Percentiles rank a stretch among this genome's conserved stretches.
phyloP scores from a whole-genome alignment of 2,888 invertebrate species.

The Leucophora obtusa region DNA sequence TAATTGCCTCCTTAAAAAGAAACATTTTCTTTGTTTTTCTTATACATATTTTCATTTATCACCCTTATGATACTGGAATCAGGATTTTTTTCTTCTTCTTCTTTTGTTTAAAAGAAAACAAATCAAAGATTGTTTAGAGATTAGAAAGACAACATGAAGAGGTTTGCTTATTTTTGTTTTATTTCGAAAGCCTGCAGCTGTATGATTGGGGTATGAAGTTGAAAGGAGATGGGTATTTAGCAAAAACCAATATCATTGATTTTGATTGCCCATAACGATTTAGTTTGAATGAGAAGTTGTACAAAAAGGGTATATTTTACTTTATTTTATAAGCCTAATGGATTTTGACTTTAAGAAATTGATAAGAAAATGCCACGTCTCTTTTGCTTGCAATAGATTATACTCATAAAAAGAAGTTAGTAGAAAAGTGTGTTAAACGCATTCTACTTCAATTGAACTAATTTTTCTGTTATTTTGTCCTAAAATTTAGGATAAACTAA shows the following conservation, averaged over 20 bases:
- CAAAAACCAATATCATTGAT: slow-evolving; percentile 65
- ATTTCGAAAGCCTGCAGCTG: slow-evolving; percentile 47
- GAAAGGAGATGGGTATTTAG: slow-evolving; percentile 46
- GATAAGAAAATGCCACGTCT: slow-evolving; percentile 33
- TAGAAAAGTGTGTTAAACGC: too few species aligned
- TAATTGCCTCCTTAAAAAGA: background rate
- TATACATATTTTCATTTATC: slow-evolving; percentile 45
- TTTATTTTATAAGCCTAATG: slow-evolving; percentile 56
- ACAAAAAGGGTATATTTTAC: slow-evolving; percentile 36
- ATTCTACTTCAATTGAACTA: too few species aligned
- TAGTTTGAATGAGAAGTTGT: slow-evolving; percentile 14
- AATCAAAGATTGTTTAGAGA: slow-evolving; percentile 62
- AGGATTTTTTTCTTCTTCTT: slow-evolving; percentile 27
- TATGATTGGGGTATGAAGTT: slow-evolving; percentile 24
- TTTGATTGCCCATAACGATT: slow-evolving; percentile 60
- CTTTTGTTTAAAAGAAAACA: slow-evolving; percentile 56
- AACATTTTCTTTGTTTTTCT: background rate
- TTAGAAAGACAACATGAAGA: slow-evolving; percentile 29
- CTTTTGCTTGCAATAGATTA: slow-evolving; percentile 5
- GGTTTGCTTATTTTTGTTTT: slow-evolving; percentile 7
- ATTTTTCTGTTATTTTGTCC: too few species aligned
- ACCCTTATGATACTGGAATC: slow-evolving; percentile 38
- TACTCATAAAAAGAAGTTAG: too few species aligned
- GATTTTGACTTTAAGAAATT: slow-evolving; percentile 51
- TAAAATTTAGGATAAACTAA: too few species aligned